Evolutionary conservation across 2,797 vertebrate species (phyloP).

Genomic region (Acanthurus lineatus): DNA sequence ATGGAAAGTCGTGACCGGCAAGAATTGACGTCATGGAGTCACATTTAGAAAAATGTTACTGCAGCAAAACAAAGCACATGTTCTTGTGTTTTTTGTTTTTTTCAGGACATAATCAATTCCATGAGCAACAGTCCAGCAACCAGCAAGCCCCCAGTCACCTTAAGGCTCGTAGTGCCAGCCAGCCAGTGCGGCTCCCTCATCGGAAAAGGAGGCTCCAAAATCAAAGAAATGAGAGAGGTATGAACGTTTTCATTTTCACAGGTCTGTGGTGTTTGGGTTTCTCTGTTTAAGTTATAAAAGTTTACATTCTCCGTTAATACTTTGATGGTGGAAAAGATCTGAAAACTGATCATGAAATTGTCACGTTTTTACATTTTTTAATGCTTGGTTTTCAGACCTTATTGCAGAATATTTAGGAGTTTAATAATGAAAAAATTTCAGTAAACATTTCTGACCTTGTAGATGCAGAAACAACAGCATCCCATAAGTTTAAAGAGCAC

Average conservation of each 20-base stretch:
- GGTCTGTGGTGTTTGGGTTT: too few species aligned
- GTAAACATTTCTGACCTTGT: not conserved
- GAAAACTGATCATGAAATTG: not conserved
- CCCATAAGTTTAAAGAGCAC: not conserved
- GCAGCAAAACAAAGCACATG: conserved; percentile 13
- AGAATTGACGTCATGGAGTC: not conserved
- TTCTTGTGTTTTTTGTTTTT: conserved; percentile 26
- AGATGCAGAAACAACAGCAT: too few species aligned
- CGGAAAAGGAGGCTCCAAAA: conserved; percentile 96
- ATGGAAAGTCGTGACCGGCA: not conserved
- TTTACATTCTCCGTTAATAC: too few species aligned
- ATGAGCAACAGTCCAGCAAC: conserved; percentile 98
- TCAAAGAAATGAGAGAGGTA: conserved; percentile 98
- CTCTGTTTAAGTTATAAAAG: too few species aligned
- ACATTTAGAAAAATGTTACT: not conserved
- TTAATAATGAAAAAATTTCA: not conserved
- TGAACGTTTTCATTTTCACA: not conserved
- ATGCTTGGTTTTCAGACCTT: conserved; percentile 7
- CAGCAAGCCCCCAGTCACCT: conserved; percentile 95
- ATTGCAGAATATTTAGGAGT: not conserved
- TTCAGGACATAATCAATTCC: conserved; percentile 96
- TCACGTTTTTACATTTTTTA: not conserved
- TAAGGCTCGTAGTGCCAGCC: conserved; percentile 93
- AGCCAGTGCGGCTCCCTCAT: conserved; percentile 96
- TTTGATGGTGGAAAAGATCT: not conserved